A percentile compares a stretch with the other conserved stretches of the same genome.
Evolutionary conservation across 1,140 invertebrate species (phyloP).

Genomic region (Aphaenogaster rudis): DNA sequence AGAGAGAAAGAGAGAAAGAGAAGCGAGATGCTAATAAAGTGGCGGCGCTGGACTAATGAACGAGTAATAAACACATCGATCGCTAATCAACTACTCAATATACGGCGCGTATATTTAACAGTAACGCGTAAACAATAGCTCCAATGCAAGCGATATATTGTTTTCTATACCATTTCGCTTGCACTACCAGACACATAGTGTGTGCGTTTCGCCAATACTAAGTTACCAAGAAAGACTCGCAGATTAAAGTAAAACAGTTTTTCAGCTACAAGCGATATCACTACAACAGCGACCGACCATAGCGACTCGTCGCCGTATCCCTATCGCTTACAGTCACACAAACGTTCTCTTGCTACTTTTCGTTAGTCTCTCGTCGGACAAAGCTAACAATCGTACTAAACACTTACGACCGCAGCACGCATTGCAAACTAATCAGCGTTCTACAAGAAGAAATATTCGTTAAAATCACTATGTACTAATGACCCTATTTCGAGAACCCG

Average conservation of each 20-base stretch:
- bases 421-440: conserved; percentile 59
- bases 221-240: conserved; percentile 64
- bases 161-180: conserved; percentile 63
- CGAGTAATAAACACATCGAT: conserved; percentile 54
- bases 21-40: conserved; percentile 53
- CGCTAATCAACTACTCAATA: conserved; percentile 69
- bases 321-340: conserved; percentile 18
- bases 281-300: conserved; percentile 56
- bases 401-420: conserved; percentile 44
- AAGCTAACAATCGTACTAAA: conserved; percentile 54
- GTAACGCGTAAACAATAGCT: conserved; percentile 64
- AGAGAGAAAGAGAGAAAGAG: conserved; percentile 2
- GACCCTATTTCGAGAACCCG: conserved; percentile 44
- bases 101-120: conserved; percentile 45
- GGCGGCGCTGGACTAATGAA: conserved; percentile 56
- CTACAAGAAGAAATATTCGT: conserved; percentile 43
- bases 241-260: conserved; percentile 62
- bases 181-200: conserved; percentile 67
- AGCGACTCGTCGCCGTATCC: conserved; percentile 20
- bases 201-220: conserved; percentile 52
- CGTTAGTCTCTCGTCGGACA: neutral
- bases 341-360: conserved; percentile 23
- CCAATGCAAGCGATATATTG: conserved; percentile 73
- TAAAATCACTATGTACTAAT: conserved; percentile 50
- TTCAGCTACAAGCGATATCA: conserved; percentile 71